Conservation (phyloP, 2,888 invertebrate genomes). For the Penaeus monodon region DNA sequence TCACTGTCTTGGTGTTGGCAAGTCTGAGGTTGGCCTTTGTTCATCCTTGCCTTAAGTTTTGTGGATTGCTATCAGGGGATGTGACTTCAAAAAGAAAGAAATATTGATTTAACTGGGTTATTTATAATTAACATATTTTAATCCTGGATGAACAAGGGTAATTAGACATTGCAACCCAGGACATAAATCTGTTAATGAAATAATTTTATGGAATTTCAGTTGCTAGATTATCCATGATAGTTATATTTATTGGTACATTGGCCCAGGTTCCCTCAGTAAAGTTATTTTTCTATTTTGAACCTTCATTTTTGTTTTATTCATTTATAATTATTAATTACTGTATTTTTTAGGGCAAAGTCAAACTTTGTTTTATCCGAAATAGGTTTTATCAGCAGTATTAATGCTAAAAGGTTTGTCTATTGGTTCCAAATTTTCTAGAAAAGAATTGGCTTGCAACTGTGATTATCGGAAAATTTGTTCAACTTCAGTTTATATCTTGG, state of each 20-base stretch:
- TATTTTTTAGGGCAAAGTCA: no score
- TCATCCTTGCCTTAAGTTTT: no score
- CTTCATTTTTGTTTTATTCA: neutral
- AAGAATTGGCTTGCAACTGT: conserved; percentile 39
- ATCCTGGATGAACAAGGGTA: no score
- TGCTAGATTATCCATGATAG: conserved; percentile 29
- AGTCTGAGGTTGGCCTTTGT: no score
- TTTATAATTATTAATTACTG: conserved; percentile 22
- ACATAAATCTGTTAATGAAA: no score
- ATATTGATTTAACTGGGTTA: no score
- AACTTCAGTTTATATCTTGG: conserved; percentile 28
- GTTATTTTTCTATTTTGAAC: conserved; percentile 25
- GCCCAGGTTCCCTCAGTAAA: conserved; percentile 18
- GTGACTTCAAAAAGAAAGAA: no score
- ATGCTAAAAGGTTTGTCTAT: conserved; percentile 19
- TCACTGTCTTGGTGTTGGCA: neutral
- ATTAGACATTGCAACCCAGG: no score
- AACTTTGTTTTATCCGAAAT: neutral
- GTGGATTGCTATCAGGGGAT: no score
- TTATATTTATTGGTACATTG: conserved; percentile 46
- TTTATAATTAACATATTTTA: no score
- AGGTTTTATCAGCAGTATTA: conserved; percentile 23
- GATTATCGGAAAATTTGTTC: conserved; percentile 44
- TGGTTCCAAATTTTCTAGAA: conserved; percentile 3
- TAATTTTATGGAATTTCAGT: conserved; percentile 19